These are phyloP conservation scores for Enteromius unitaeniatus DNA, from an alignment of 2,797 vertebrate genomes.

Conservation along the genomic window DNA sequence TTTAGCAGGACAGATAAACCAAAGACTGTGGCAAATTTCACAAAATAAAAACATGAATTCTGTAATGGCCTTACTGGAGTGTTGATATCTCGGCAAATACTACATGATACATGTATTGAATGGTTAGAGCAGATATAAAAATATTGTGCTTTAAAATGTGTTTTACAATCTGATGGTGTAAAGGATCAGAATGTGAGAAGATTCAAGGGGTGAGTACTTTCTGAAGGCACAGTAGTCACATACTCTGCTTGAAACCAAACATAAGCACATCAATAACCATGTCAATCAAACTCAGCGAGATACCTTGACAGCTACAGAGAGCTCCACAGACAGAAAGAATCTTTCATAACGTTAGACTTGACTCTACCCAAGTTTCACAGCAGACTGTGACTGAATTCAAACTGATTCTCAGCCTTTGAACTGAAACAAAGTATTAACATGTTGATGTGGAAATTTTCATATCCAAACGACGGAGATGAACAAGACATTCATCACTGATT, in stretches of 20 bases:
- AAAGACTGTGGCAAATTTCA: background rate
- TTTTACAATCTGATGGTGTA: slow-evolving; percentile 23
- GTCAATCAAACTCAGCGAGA: slow-evolving; percentile 38
- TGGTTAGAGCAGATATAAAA: background rate
- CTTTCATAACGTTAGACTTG: slow-evolving; percentile 25
- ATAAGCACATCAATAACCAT: slow-evolving; percentile 35
- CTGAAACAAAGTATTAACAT: slow-evolving; percentile 27
- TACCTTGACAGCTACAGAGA: slow-evolving; percentile 34
- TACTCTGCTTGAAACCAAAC: slow-evolving; percentile 10
- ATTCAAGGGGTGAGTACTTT: slow-evolving; percentile 10
- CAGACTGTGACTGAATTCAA: slow-evolving; percentile 33
- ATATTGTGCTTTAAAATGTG: slow-evolving; percentile 5
- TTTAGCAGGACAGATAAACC: background rate
- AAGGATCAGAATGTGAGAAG: background rate
- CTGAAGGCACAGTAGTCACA: slow-evolving; percentile 31
- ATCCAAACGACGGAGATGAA: slow-evolving; percentile 25
- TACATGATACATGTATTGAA: slow-evolving; percentile 1
- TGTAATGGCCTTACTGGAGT: background rate
- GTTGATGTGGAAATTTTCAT: slow-evolving; percentile 33
- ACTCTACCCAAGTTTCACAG: slow-evolving; percentile 19
- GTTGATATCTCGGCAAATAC: background rate
- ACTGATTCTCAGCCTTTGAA: slow-evolving; percentile 50
- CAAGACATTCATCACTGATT: slow-evolving; percentile 44
- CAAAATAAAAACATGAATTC: background rate
- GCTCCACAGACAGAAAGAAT: slow-evolving; percentile 30